A percentile compares a stretch with the other conserved stretches of the same genome.
Conservation (phyloP, 2,113 vertebrate species). For the Benitochromis conjunctus region DNA sequence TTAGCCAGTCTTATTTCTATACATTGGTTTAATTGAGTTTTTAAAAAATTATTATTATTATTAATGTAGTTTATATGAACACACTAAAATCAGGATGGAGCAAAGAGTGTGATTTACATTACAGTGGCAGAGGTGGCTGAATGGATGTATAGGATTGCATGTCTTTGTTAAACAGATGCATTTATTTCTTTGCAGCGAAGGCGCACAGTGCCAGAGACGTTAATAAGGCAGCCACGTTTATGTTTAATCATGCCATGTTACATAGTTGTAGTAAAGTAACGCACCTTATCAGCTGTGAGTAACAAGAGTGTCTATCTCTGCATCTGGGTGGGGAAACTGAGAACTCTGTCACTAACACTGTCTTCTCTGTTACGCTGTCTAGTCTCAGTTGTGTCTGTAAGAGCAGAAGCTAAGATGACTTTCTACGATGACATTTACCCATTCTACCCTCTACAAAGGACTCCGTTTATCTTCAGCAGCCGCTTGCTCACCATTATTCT, state of each 20-base stretch:
- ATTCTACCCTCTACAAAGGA: conserved; percentile 83
- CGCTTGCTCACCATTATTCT: conserved; percentile 79
- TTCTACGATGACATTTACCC: conserved; percentile 84
- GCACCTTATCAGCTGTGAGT: conserved; percentile 19
- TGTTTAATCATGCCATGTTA: not conserved
- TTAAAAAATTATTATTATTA: not conserved
- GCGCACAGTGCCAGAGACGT: not conserved
- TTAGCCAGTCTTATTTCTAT: not conserved
- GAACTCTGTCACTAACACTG: conserved; percentile 62
- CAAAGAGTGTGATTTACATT: not conserved
- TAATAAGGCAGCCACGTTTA: not conserved
- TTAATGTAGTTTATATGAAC: not conserved
- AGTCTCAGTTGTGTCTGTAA: conserved; percentile 41
- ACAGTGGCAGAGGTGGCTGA: not conserved
- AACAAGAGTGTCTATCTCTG: conserved; percentile 48
- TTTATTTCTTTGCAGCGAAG: not conserved
- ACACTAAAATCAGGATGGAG: not conserved
- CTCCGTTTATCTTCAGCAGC: conserved; percentile 70
- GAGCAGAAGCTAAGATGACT: conserved; percentile 79
- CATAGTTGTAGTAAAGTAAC: not conserved
- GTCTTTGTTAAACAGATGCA: not conserved
- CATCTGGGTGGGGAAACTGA: conserved; percentile 65
- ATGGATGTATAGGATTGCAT: not conserved
- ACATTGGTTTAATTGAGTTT: not conserved
- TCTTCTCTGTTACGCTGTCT: conserved; percentile 58